Conservation (phyloP, 2,888 invertebrate species). For the Gerris lacustris region DNA sequence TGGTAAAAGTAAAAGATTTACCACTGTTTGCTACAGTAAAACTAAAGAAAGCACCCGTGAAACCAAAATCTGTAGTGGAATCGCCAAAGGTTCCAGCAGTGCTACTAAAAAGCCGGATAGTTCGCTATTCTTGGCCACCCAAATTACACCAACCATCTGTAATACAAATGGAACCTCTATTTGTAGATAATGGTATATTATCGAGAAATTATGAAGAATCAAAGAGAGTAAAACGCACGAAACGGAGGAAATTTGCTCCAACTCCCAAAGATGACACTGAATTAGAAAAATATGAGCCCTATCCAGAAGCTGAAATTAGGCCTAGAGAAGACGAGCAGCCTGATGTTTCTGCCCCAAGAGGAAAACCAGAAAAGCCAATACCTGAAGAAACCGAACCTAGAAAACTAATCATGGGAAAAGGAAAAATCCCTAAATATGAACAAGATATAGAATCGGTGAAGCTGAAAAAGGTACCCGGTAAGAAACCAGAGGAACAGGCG, state of each 20-base stretch:
- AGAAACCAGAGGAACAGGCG: constrained; percentile 34
- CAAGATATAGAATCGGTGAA: constrained; percentile 19
- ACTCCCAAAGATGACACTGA: constrained; percentile 29
- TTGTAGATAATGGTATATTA: constrained; percentile 32
- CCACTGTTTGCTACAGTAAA: constrained; percentile 47
- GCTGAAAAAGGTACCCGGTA: constrained; percentile 42
- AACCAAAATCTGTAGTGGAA: constrained; percentile 41
- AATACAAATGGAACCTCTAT: constrained; percentile 33
- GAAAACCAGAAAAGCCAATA: constrained; percentile 33
- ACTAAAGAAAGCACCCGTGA: constrained; percentile 34
- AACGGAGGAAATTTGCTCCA: constrained; percentile 28
- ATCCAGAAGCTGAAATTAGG: constrained; percentile 23
- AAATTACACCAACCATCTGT: constrained; percentile 35
- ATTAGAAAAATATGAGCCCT: constrained; percentile 31
- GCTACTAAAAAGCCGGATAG: constrained; percentile 56
- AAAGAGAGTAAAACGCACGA: constrained; percentile 31
- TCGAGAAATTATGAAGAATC: constrained; percentile 34
- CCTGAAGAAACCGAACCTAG: constrained; percentile 37
- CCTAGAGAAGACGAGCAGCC: constrained; percentile 23
- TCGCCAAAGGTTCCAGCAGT: constrained; percentile 48
- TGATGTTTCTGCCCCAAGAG: constrained; percentile 38
- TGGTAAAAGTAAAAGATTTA: constrained; percentile 36
- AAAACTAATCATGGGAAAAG: constrained; percentile 42
- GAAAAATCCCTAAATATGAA: constrained; percentile 37
- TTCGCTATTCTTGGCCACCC: constrained; percentile 42